A percentile compares a stretch with the other conserved stretches of the same genome.
Evolutionary conservation across 37 sponge, comb jelly and placozoan species (phyloP).

Genomic region (Beroe ovata): DNA sequence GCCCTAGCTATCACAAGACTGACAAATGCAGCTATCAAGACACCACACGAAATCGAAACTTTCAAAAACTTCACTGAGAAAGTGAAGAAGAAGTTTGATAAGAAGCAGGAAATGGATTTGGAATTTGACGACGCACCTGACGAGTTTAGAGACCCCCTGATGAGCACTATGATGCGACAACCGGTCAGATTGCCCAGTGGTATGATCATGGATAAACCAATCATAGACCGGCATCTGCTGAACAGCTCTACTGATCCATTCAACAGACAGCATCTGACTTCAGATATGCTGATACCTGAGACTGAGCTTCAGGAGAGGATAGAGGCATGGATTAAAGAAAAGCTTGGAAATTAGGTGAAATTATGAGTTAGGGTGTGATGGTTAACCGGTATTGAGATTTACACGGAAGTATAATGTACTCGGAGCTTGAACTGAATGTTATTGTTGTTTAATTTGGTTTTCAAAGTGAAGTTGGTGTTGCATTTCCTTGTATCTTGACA

Average conservation of each 20-base stretch:
- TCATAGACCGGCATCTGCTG: constrained; percentile 90
- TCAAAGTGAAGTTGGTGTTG: too few relatives aligned
- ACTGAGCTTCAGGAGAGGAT: constrained; percentile 76
- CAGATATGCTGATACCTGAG: constrained; percentile 83
- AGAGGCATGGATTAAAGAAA: constrained; percentile 76
- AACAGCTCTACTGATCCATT: constrained; percentile 90
- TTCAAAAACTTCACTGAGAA: constrained; percentile 72
- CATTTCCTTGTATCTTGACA: too few relatives aligned
- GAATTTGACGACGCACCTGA: constrained; percentile 78
- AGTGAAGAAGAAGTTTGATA: constrained; percentile 72
- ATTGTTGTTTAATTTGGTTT: too few relatives aligned
- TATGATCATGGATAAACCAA: constrained; percentile 81
- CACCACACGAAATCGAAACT: constrained; percentile 33
- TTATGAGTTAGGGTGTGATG: not conserved
- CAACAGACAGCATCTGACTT: constrained; percentile 84
- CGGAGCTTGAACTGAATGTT: too few relatives aligned
- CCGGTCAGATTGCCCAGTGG: constrained; percentile 94
- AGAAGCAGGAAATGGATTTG: constrained; percentile 73
- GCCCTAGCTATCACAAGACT: constrained; percentile 44
- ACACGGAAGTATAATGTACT: too few relatives aligned
- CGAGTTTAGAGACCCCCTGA: constrained; percentile 92
- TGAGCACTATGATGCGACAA: constrained; percentile 94
- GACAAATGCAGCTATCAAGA: constrained; percentile 38
- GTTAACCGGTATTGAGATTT: too few relatives aligned
- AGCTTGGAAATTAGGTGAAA: constrained; percentile 43